Evolutionary conservation across 2,888 invertebrate genomes (phyloP).

Genomic region (Taphrorychus bicolor): DNA sequence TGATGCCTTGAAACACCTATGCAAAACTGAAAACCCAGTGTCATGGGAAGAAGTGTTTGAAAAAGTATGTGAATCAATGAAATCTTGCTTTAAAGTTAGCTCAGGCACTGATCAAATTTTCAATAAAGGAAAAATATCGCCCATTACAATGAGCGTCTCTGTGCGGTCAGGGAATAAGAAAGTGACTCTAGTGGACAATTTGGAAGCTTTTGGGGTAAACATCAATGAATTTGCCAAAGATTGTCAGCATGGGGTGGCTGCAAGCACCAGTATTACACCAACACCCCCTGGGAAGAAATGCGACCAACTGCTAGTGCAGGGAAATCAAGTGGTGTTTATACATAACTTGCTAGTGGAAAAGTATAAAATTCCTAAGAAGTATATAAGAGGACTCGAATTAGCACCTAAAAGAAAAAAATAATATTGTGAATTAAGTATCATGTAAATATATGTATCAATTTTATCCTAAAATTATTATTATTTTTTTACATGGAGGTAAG

Average conservation of each 20-base stretch:
- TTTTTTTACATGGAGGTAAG: too few species aligned
- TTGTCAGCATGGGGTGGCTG: slow-evolving; percentile 86
- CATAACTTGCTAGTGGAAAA: slow-evolving; percentile 65
- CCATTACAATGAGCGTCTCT: slow-evolving; percentile 78
- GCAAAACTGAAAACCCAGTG: slow-evolving; percentile 60
- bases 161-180: slow-evolving; percentile 89
- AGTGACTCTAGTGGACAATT: slow-evolving; percentile 89
- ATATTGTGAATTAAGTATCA: background rate
- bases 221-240: slow-evolving; percentile 78
- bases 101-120: slow-evolving; percentile 63
- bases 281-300: slow-evolving; percentile 74
- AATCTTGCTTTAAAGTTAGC: slow-evolving; percentile 71
- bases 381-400: slow-evolving; percentile 77
- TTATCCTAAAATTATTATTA: background rate
- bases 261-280: slow-evolving; percentile 79
- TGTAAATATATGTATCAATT: background rate
- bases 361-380: slow-evolving; percentile 78
- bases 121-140: slow-evolving; percentile 75
- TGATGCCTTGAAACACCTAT: slow-evolving; percentile 57
- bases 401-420: slow-evolving; percentile 74
- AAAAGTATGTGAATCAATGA: slow-evolving; percentile 73
- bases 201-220: slow-evolving; percentile 86
- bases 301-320: slow-evolving; percentile 86
- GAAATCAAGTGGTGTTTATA: slow-evolving; percentile 77
- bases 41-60: slow-evolving; percentile 77